Base-by-base conservation (phyloP, 2,888 invertebrate genomes). In the Pollenia labialis region DNA sequence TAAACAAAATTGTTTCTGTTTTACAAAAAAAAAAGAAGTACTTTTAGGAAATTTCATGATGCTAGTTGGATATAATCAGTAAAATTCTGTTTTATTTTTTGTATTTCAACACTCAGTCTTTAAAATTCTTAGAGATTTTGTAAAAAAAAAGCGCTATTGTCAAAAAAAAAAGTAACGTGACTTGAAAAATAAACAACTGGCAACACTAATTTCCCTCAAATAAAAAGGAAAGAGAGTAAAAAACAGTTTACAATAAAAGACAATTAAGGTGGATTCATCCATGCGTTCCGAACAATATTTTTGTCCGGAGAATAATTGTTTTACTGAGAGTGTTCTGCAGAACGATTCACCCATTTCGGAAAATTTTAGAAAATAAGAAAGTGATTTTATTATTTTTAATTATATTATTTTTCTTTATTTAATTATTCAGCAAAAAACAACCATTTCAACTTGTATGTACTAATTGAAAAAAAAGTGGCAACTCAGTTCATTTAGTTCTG, bases 31-130 rank as follows among this genome's bases (percentile, higher is more conserved):
- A 16, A 68, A 42, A 6, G 2, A n/a, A n/a, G 11, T 68, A 23
- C 23, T 62, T 4, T 11, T 18, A 16, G 14, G 10, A 66, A 16
- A 77, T 40, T 56, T 0, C 18, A 10, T 44, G 9, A 18, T 18
- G 56, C 81, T 72, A 74, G 42, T 11, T 8, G 16, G 11, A 12
- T 56, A 69, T 54, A 0, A 42, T 56, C 9, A 44, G 7, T 11
- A n/a, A 50, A 54, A 66, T 14, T 54, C 7, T 60, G 58, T 52
- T 44, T 50, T 74, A 46, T 6, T 50, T n/a, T 14, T 23, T 48
- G 48, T 62, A 58, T 76, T 72, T 46, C 89, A 90, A 89, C 91
- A 91, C 91, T 92, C 92, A 91, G 92, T 92, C 92, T 92, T 52
- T 40, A 60, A 77, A 84, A 56, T 72, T 62, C 75, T 58, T 85